Conservation (phyloP, 1,140 invertebrate species). For the Orius insidiosus region DNA sequence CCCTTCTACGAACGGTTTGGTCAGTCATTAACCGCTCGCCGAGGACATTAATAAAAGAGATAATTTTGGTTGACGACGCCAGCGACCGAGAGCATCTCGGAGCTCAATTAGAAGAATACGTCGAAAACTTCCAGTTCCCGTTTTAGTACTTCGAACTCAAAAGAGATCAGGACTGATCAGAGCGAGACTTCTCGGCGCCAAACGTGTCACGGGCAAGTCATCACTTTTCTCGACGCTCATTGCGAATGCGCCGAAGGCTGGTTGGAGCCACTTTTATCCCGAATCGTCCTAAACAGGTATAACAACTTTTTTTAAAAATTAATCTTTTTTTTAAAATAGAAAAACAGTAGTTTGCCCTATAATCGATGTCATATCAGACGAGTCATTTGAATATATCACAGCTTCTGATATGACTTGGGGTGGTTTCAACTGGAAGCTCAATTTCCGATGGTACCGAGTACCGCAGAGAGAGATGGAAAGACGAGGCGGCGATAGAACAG, state of each 20-base stretch:
- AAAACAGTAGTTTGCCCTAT: slow-evolving; percentile 93
- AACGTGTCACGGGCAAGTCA: slow-evolving; percentile 83
- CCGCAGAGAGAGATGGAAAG: slow-evolving; percentile 87
- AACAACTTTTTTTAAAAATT: no score
- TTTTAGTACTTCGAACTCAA: slow-evolving; percentile 67
- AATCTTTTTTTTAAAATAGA: no score
- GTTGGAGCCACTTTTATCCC: slow-evolving; percentile 76
- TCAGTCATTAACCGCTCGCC: slow-evolving; percentile 91
- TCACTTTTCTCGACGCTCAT: slow-evolving; percentile 92
- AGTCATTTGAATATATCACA: slow-evolving; percentile 89
- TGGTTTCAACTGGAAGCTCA: slow-evolving; percentile 96
- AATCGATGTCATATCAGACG: slow-evolving; percentile 95
- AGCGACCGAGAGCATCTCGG: slow-evolving; percentile 86
- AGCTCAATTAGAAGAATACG: slow-evolving; percentile 75
- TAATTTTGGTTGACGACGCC: slow-evolving; percentile 90
- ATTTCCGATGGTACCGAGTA: slow-evolving; percentile 92
- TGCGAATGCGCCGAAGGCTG: slow-evolving; percentile 86
- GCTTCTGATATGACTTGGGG: slow-evolving; percentile 94
- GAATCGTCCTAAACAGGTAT: slow-evolving; percentile 73
- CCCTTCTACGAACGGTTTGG: slow-evolving; percentile 84
- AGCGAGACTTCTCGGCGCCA: slow-evolving; percentile 78
- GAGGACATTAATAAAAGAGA: slow-evolving; percentile 67
- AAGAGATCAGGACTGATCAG: slow-evolving; percentile 85
- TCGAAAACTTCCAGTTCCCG: slow-evolving; percentile 63
- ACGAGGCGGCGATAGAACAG: slow-evolving; percentile 70